Percentiles rank a stretch among this genome's conserved stretches.
These are phyloP conservation scores for Chrysaora quinquecirrha DNA, from an alignment of 30 jellyfish, hydroid and myxozoan species.

Conservation along the genomic window DNA sequence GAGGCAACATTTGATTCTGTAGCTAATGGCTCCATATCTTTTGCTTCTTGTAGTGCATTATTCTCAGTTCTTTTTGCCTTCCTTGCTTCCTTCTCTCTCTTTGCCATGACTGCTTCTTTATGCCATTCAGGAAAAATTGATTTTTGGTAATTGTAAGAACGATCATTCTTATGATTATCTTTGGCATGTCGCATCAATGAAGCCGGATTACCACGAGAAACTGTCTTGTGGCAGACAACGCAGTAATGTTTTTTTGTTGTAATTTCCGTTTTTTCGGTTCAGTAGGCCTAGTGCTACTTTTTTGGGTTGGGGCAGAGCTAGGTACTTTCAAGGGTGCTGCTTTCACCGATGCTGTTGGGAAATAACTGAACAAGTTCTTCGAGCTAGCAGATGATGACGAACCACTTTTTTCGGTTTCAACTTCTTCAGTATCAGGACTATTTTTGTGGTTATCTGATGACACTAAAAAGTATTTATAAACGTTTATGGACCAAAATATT, in stretches of 20 bases:
- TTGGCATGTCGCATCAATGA: conserved; percentile 26
- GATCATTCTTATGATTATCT: conserved; percentile 26
- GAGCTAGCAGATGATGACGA: neutral
- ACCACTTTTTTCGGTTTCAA: conserved; percentile 1
- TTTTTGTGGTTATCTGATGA: neutral
- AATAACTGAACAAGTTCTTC: neutral
- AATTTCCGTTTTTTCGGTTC: conserved; percentile 1
- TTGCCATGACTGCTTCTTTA: conserved; percentile 38
- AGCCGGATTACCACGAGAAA: conserved; percentile 36
- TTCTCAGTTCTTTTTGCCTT: neutral
- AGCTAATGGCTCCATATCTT: conserved; percentile 12
- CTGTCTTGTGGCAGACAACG: conserved; percentile 36
- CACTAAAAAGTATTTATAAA: neutral
- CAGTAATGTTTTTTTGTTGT: neutral
- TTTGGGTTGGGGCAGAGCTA: conserved; percentile 4
- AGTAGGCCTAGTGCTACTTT: neutral
- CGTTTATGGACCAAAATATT: neutral
- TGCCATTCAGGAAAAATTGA: conserved; percentile 14
- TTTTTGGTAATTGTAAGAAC: neutral
- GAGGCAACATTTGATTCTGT: conserved; percentile 2
- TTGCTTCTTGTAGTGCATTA: neutral
- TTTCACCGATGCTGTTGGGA: neutral
- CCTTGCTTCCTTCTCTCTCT: neutral
- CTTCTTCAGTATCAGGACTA: conserved; percentile 2
- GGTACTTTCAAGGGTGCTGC: conserved; percentile 6